Base-by-base conservation (phyloP, 2,113 vertebrate genomes). In the Microcebus lehilahytsara region DNA sequence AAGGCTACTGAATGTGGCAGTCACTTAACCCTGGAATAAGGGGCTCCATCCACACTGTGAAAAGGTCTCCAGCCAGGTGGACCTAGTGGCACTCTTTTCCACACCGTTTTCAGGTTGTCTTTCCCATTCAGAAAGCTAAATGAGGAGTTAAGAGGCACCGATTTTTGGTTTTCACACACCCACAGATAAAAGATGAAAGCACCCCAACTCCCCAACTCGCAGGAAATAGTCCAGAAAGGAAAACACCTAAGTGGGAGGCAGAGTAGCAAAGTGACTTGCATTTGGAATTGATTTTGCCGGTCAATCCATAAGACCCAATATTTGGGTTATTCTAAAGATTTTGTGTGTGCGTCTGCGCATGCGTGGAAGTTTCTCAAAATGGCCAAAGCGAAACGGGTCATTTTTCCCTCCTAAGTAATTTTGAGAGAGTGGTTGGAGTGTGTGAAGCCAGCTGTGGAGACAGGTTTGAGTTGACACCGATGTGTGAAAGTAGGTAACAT, bases 381-480 rank as follows among this genome's bases (percentile, higher is more conserved):
- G 6, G 6, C 22, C 62, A 42, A 86, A 74, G 53, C 6, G 4
- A 90, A 79, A 17, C 20, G 56, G 34, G 25, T 72, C 2, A 32
- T 94, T 95, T 95, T 95, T 84, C 5, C 62, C 17, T 81, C n/a
- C n/a, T 53, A 46, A 58, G 71, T 93, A 91, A 75, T 81, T 80
- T 75, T 75, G 27, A 14, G 17, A 58, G 20, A 58, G 9, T 69
- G 9, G 6, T 40, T n/a, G 49, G 5, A 89, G 40, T 92, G 46
- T 72, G 9, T 25, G 40, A 69, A 94, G 42, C 25, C 74, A 60
- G 17, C 20, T 72, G 34, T 78, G n/a, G 62, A 66, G 85, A 71
- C 9, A 0, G 10, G 34, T 93, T 71, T 91, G 53, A 4, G 12
- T 64, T 49, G 16, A 56, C 49, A 64, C 5, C 4, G 40, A 72